These are phyloP conservation scores for Petaurus breviceps DNA, from an alignment of 2,113 vertebrate species.

Conservation along the genomic window DNA sequence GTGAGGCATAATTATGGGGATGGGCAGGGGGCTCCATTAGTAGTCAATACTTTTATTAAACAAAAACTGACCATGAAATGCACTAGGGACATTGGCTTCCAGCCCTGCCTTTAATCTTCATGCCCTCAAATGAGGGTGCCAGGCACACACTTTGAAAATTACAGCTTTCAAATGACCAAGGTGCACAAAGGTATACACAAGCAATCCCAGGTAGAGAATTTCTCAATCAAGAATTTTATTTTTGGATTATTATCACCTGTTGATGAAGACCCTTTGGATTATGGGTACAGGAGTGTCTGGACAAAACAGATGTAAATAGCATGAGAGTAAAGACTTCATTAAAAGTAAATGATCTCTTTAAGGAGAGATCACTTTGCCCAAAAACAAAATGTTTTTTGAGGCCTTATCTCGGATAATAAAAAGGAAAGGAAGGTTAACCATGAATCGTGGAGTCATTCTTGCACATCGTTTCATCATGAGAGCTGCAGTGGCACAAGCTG, in stretches of 20 bases:
- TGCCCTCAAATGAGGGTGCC: background rate
- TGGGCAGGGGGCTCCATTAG: background rate
- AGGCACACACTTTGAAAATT: no score
- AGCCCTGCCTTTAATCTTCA: background rate
- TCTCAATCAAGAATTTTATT: conserved; percentile 45
- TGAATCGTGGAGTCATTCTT: background rate
- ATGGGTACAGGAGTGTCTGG: background rate
- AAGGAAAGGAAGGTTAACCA: conserved; percentile 85
- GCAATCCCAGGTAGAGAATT: no score
- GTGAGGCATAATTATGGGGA: no score
- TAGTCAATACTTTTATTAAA: no score
- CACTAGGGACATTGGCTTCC: background rate
- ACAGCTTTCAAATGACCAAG: no score
- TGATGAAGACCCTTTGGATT: background rate
- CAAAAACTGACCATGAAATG: accelerated
- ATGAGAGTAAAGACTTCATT: accelerated
- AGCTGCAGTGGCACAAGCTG: conserved; percentile 73
- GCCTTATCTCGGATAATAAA: conserved; percentile 84
- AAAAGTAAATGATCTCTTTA: background rate
- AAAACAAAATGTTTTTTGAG: conserved; percentile 81
- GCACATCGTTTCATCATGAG: conserved; percentile 78
- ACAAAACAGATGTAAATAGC: background rate
- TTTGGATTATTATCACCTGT: background rate
- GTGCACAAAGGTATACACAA: background rate
- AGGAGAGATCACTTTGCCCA: conserved; percentile 81